Evolutionary conservation across 2,888 invertebrate genomes (phyloP).

Genomic region (Phengaris alcon): DNA sequence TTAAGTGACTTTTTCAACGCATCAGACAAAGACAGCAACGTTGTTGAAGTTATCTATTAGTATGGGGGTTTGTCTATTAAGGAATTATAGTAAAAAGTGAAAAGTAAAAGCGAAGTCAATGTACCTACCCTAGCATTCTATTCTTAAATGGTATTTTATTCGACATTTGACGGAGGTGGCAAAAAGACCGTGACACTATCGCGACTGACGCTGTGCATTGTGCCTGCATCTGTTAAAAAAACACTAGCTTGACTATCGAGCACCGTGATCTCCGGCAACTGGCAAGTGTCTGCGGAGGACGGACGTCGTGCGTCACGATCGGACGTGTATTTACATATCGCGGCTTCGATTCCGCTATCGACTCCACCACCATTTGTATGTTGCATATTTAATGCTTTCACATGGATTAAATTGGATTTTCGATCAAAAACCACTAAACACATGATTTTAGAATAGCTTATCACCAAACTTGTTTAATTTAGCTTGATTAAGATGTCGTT

Average conservation of each 20-base stretch:
- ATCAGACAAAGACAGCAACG: too few relatives aligned
- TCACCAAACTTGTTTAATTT: not conserved
- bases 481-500: not conserved
- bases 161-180: slow-evolving; percentile 20
- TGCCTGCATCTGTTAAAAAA: slow-evolving; percentile 31
- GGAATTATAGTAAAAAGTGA: too few relatives aligned
- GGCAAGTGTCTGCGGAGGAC: slow-evolving; percentile 60
- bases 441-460: not conserved
- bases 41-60: too few relatives aligned
- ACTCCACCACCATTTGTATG: slow-evolving; percentile 37
- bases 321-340: slow-evolving; percentile 75
- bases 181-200: slow-evolving; percentile 31
- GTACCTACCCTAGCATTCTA: not conserved
- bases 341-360: slow-evolving; percentile 67
- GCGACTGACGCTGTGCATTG: slow-evolving; percentile 37
- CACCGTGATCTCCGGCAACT: slow-evolving; percentile 50
- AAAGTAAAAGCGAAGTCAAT: not conserved
- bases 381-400: slow-evolving; percentile 39
- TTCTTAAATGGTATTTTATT: not conserved
- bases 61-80: too few relatives aligned
- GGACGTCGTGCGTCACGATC: slow-evolving; percentile 77
- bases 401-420: slow-evolving; percentile 11
- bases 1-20: too few relatives aligned
- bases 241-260: slow-evolving; percentile 42
- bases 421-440: slow-evolving; percentile 8